Evolutionary conservation across 2,797 vertebrate species (phyloP).

Genomic region (Coendou prehensilis): DNA sequence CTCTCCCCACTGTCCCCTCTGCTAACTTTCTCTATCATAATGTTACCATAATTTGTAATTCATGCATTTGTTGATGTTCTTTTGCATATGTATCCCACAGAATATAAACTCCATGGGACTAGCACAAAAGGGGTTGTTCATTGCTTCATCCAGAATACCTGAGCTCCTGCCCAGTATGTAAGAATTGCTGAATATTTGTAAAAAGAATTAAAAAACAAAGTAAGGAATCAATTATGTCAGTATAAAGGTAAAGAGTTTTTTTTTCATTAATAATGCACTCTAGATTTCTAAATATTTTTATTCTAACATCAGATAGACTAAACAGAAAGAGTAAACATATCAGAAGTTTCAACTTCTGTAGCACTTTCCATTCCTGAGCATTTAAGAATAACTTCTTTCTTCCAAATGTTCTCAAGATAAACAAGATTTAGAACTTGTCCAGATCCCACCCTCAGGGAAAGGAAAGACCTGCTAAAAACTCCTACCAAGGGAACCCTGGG

Average conservation of each 20-base stretch:
- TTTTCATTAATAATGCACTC: slow-evolving; percentile 22
- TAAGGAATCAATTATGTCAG: slow-evolving; percentile 11
- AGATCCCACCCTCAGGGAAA: neutral
- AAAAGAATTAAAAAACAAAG: slow-evolving; percentile 13
- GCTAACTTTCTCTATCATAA: neutral
- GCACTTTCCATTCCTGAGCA: slow-evolving; percentile 12
- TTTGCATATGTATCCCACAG: neutral
- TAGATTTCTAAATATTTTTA: slow-evolving; percentile 47
- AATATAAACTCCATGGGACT: neutral
- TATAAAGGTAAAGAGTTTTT: neutral
- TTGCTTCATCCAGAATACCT: neutral
- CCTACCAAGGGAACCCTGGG: neutral
- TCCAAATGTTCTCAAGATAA: slow-evolving; percentile 53
- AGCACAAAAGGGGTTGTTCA: neutral
- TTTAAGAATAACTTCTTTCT: slow-evolving; percentile 40
- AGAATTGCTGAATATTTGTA: slow-evolving; percentile 45
- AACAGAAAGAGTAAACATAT: neutral
- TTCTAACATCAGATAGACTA: slow-evolving; percentile 23
- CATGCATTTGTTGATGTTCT: neutral
- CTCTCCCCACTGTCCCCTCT: too few relatives aligned
- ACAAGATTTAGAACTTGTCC: slow-evolving; percentile 21
- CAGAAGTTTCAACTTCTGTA: neutral
- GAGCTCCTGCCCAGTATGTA: neutral
- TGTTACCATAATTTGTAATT: neutral
- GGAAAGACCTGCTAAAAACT: neutral